Evolutionary conservation across 1,140 invertebrate species (phyloP), one percentile per base, ranked within the genome.

Genomic region (Halesus radiatus): DNA sequence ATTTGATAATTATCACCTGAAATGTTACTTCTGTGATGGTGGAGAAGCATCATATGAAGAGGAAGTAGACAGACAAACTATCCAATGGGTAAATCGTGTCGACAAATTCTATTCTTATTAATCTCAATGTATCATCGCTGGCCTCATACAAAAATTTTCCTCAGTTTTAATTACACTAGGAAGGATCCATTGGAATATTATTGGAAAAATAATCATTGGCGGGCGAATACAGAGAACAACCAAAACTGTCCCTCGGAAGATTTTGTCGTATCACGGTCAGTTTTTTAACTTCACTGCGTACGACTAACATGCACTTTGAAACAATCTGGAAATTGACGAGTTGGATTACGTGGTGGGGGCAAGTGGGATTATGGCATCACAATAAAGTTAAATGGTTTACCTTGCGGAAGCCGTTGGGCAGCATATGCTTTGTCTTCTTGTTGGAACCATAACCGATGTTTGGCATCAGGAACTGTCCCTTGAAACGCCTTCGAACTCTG

Each of bases 381-480:
- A n/a, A n/a, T n/a, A 29, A 8, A 23, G 60, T 23, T 20, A 37
- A 16, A 10, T 3, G 50, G n/a, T 3, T 80, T 82, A 98, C 97
- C 90, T 99, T 99, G 76, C 95, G 94, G 92, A 99, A 99, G 78
- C 98, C 98, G 90, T 97, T 99, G 56, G 98, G 98, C 54, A 99
- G 93, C 94, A 99, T 96, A 88, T 99, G 97, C 88, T 94, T 94
- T 53, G 97, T 98, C 85, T 95, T 96, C 87, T 96, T 96, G 87
- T 95, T 96, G 83, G 97, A 97, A 85, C 99, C 98, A 89, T 99
- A 99, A 94, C 98, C 99, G 91, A 99, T 99, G 86, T 95, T 98
- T 58, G 99, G 99, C 98, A 99, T 99, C 89, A 97, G 91, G 87
- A 96, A 98, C 87, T 99, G 97, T 26, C 99, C 99, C 94, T 99